Evolutionary conservation across 2,797 vertebrate genomes (phyloP).

Genomic region (Lepidocolaptes lacrymiger): DNA sequence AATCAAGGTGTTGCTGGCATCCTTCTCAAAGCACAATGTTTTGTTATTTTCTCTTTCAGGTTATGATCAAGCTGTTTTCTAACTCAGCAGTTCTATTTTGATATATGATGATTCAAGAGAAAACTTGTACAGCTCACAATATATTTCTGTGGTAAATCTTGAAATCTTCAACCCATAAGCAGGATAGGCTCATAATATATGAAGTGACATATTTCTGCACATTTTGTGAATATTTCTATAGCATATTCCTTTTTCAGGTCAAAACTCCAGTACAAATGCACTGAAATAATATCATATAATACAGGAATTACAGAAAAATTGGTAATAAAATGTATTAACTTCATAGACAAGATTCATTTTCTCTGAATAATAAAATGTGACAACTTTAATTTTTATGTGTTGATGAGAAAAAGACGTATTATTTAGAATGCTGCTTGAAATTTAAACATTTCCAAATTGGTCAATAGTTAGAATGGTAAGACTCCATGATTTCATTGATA

Average conservation of each 20-base stretch:
- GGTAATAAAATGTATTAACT: conserved; percentile 28
- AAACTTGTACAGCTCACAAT: background rate
- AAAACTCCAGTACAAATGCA: conserved; percentile 9
- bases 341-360: conserved; percentile 59
- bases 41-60: background rate
- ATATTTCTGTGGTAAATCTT: background rate
- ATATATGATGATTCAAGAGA: background rate
- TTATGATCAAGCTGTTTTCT: background rate
- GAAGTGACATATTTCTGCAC: background rate
- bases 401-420: conserved; percentile 69
- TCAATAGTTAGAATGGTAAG: conserved; percentile 77
- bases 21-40: background rate
- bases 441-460: conserved; percentile 73
- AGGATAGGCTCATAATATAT: background rate
- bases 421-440: conserved; percentile 70
- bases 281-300: conserved; percentile 4
- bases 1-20: background rate
- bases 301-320: conserved; percentile 23
- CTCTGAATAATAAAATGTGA: conserved; percentile 74
- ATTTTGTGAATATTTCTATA: background rate
- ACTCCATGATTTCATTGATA: conserved; percentile 75
- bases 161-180: background rate
- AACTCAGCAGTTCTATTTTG: background rate
- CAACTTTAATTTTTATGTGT: conserved; percentile 69
- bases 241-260: background rate